Conservation (phyloP, 2,888 invertebrate genomes). For the Aphodius sticticus region DNA sequence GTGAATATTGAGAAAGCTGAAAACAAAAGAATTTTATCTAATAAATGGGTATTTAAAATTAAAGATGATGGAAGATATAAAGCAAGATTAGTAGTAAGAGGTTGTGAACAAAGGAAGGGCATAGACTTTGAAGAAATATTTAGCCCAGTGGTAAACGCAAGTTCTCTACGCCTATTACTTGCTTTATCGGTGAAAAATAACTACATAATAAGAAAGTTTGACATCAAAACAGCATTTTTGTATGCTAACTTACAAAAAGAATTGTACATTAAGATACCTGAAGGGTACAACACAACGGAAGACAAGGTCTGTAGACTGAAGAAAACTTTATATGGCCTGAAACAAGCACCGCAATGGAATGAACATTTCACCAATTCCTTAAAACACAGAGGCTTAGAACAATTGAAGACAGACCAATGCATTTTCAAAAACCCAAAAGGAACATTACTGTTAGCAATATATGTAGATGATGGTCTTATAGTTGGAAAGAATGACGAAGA, state of each 20-base stretch:
- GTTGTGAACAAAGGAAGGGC: slow-evolving; percentile 37
- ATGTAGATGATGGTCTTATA: slow-evolving; percentile 44
- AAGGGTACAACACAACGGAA: slow-evolving; percentile 19
- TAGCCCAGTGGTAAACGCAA: not conserved
- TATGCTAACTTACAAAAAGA: slow-evolving; percentile 10
- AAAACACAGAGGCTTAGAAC: slow-evolving; percentile 12
- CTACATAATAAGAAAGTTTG: slow-evolving; percentile 14
- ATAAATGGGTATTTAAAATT: slow-evolving; percentile 42
- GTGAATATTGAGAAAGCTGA: slow-evolving; percentile 34
- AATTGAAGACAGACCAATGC: slow-evolving; percentile 19
- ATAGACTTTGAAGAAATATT: slow-evolving; percentile 34
- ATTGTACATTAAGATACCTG: slow-evolving; percentile 22
- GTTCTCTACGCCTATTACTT: slow-evolving; percentile 5
- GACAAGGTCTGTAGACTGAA: slow-evolving; percentile 24
- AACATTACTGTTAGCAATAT: slow-evolving; percentile 41
- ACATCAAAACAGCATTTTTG: slow-evolving; percentile 12
- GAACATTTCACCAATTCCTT: slow-evolving; percentile 26
- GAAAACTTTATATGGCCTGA: slow-evolving; percentile 31
- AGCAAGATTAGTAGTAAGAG: slow-evolving; percentile 41
- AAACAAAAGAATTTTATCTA: slow-evolving; percentile 38
- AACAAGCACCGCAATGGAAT: slow-evolving; percentile 32
- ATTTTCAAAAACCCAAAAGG: slow-evolving; percentile 21
- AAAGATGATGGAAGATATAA: slow-evolving; percentile 43
- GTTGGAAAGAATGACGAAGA: slow-evolving; percentile 37
- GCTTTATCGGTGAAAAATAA: slow-evolving; percentile 14